phyloP scores from a whole-genome alignment of 2,113 vertebrate genomes.

The Mirza zaza region DNA sequence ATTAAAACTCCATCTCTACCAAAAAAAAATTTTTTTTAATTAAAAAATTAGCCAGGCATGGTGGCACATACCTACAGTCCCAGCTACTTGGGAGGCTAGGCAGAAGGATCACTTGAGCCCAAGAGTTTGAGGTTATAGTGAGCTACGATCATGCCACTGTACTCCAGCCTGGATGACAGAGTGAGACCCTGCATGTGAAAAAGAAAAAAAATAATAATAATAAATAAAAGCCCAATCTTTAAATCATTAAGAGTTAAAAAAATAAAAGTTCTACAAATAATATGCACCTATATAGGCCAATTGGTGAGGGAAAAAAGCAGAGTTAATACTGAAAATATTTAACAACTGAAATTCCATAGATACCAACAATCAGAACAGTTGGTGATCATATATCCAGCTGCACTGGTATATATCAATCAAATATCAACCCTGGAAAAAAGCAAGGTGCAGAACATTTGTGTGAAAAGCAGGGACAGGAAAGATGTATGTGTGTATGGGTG shows the following conservation, averaged over 20 bases:
- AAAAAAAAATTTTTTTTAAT: too few relatives aligned
- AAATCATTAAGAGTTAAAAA: background rate
- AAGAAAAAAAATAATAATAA: background rate
- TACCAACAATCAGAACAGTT: background rate
- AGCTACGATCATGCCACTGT: too few relatives aligned
- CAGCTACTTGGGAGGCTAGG: too few relatives aligned
- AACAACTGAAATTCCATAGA: background rate
- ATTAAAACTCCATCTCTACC: too few relatives aligned
- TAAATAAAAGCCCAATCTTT: background rate
- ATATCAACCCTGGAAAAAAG: background rate
- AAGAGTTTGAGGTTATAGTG: too few relatives aligned
- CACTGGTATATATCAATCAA: background rate
- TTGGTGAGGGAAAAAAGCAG: background rate
- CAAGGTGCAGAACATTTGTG: background rate
- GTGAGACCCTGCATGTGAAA: background rate
- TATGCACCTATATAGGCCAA: background rate
- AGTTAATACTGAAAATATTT: conserved; percentile 3
- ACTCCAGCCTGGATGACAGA: too few relatives aligned
- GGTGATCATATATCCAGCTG: background rate
- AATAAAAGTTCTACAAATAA: background rate
- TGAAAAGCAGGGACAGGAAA: background rate
- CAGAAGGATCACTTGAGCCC: too few relatives aligned
- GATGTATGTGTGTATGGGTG: background rate
- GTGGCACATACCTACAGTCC: too few relatives aligned
- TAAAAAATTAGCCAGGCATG: too few relatives aligned